These are phyloP conservation scores for Scolopax mira DNA, from an alignment of 2,113 vertebrate species.

Conservation along the genomic window DNA sequence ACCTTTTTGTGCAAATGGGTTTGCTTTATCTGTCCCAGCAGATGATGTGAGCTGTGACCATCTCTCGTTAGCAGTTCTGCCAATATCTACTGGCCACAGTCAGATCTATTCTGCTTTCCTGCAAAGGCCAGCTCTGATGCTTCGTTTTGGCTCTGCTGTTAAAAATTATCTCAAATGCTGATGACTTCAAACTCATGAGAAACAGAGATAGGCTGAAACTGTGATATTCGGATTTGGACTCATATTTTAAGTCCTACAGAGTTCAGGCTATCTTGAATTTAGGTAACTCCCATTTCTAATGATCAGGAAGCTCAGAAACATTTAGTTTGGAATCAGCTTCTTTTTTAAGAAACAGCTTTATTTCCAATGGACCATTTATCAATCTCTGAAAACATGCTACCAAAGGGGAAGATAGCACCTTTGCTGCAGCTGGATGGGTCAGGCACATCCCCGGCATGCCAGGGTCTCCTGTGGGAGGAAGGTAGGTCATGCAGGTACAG, in stretches of 20 bases:
- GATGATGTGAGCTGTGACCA: background rate
- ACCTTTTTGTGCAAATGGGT: background rate
- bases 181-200: background rate
- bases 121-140: background rate
- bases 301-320: background rate
- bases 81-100: background rate
- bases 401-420: background rate
- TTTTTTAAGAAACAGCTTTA: background rate
- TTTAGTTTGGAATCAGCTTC: background rate
- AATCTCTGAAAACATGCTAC: background rate
- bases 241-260: background rate
- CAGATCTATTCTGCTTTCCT: background rate
- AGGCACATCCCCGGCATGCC: fast-evolving
- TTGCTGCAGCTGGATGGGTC: fast-evolving
- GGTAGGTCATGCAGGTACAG: background rate
- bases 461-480: background rate
- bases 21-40: background rate
- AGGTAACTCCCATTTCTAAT: background rate
- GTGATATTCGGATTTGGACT: background rate
- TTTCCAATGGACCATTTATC: background rate
- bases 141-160: background rate
- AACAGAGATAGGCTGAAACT: background rate
- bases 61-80: background rate
- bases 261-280: background rate
- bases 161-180: background rate